These are phyloP conservation scores for Chrysolina americana DNA, from an alignment of 2,888 invertebrate genomes.

Conservation along the genomic window DNA sequence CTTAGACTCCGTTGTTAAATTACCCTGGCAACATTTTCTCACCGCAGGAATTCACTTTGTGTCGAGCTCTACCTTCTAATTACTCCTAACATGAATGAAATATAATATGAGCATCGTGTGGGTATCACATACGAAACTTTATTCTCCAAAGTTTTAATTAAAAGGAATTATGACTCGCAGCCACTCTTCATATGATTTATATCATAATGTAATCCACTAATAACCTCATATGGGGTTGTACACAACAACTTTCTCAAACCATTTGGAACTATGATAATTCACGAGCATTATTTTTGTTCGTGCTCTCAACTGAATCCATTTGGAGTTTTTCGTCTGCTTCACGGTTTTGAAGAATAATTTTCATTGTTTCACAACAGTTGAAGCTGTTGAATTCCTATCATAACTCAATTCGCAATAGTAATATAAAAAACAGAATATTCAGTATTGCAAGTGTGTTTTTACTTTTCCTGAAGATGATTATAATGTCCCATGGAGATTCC, in stretches of 20 bases:
- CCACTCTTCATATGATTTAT: neutral
- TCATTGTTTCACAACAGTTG: too few species aligned
- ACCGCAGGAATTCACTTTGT: neutral
- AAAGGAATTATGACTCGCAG: neutral
- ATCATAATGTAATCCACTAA: neutral
- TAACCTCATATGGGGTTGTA: neutral
- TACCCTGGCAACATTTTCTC: neutral
- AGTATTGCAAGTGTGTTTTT: too few species aligned
- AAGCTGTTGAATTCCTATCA: too few species aligned
- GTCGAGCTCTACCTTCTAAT: neutral
- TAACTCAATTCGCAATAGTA: too few species aligned
- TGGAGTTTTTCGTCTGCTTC: too few species aligned
- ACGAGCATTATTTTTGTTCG: neutral
- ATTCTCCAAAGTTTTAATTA: neutral
- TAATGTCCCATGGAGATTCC: too few species aligned
- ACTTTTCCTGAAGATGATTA: too few species aligned
- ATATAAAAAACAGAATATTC: too few species aligned
- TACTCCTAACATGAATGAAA: neutral
- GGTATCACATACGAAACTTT: neutral
- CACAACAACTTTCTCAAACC: neutral
- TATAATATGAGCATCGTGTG: neutral
- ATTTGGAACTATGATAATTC: neutral
- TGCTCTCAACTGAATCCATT: too few species aligned
- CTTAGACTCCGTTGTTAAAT: too few species aligned
- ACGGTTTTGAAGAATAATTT: too few species aligned